Base-by-base conservation (phyloP, 1,140 invertebrate species). In the Drosophila orena region DNA sequence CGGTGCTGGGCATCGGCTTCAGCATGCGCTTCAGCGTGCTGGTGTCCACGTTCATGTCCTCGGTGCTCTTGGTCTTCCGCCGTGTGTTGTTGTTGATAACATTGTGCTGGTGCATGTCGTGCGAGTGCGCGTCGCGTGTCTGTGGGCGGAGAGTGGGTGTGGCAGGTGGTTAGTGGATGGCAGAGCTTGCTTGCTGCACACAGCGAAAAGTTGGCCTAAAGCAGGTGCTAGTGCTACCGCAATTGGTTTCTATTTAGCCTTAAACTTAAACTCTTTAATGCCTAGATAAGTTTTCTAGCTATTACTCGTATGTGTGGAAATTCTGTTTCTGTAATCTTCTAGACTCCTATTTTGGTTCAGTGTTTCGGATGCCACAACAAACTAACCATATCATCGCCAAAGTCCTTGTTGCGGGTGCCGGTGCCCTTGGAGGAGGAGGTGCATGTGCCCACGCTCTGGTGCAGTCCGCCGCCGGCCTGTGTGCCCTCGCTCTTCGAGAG, bases 1-100 rank as follows among this genome's bases (percentile, higher is more conserved):
- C 96, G 58, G 95, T 95, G 78, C 96, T 96, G 22, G 97, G 96
- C 94, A 99, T 96, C 22, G 97, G 97, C 83, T 98, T 98, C 69
- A 99, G 93, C 96, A 99, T 98, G 46, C 97, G 94, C 91, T 98
- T 98, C 71, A 99, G 93, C 1, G 97, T 98, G 92, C 96, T 97
- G 73, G 97, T 97, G 93, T 94, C 94, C 94, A 97, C 97, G 85
- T 98, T 93, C 95, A 97, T 97, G 86, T 98, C 97, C 92, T 98
- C 97, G 22, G 97, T 97, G 93, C 96, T 97, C 93, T 97, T 97
- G 69, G 96, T 97, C 90, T 97, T 97, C 60, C 94, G 96, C 79
- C 95, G 94, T 55, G 94, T 94, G 84, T 95, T 95, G 89, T 96
- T 96, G 79, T 96, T 96, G 68, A 96, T 94, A 55, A 96, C 94